Evolutionary conservation across 2,888 invertebrate species (phyloP).

Genomic region (Drosophila leonis): DNA sequence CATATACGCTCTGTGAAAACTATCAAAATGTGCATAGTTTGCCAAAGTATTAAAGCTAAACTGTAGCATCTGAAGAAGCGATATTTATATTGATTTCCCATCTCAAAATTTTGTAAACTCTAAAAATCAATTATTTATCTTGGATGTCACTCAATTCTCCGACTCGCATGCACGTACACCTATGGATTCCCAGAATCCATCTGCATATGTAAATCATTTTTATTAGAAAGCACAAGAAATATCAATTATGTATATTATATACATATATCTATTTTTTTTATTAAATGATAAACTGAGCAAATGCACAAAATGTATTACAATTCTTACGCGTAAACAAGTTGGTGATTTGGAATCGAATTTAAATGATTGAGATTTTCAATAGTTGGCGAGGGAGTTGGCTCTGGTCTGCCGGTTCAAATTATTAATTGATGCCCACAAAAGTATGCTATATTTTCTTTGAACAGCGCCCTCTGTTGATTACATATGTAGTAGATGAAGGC

Average conservation of each 20-base stretch:
- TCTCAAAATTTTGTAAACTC: slow-evolving; percentile 46
- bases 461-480: not conserved
- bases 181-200: not conserved
- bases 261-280: slow-evolving; percentile 68
- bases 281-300: slow-evolving; percentile 63
- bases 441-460: not conserved
- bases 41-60: slow-evolving; percentile 68
- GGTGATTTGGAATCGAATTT: not conserved
- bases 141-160: slow-evolving; percentile 23
- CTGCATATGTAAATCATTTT: slow-evolving; percentile 45
- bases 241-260: slow-evolving; percentile 50
- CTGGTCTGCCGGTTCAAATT: not conserved
- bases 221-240: slow-evolving; percentile 16
- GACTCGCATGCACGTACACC: slow-evolving; percentile 44
- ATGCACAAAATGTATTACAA: slow-evolving; percentile 13
- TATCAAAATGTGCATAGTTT: slow-evolving; percentile 43
- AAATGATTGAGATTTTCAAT: not conserved
- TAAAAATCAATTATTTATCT: slow-evolving; percentile 12
- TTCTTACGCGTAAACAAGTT: not conserved
- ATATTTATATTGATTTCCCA: slow-evolving; percentile 35
- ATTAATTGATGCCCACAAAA: not conserved
- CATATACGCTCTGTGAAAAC: slow-evolving; percentile 38
- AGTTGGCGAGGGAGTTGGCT: not conserved
- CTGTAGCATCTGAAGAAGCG: slow-evolving; percentile 28
- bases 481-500: not conserved